Evolutionary conservation across 35 echinoderm and acorn worm genomes (phyloP), one percentile per base, ranked within the genome.

Genomic region (Antedon bifida): DNA sequence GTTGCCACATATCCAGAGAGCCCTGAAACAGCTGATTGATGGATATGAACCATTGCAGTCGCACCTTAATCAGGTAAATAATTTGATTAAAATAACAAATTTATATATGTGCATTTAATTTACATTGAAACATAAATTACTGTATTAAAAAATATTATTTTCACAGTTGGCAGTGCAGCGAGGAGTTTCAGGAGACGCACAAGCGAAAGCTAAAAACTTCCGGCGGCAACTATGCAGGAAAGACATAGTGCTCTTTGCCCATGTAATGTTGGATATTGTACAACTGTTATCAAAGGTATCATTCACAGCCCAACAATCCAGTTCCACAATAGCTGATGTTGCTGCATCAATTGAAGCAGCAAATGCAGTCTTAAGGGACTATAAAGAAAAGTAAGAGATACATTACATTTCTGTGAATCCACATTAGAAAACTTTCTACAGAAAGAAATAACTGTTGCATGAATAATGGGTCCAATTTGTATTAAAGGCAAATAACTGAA

Each of bases 1-100:
- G 89, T 35, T 87, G 19, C 89, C 85, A 19, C 89, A 91, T 77
- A 39, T 82, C 19, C 31, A 83, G 77, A 80, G 89, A 29, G 89
- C 89, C 14, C 0, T 86, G 78, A 39, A 75, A 19, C 51, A 91
- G 44, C 31, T 86, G 0, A 74, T 82, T 34, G 16, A 36, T 36
- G 79, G 78, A 30, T 91, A 91, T 30, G 55, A 77, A 46, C 74
- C 89, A 5, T 31, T 91, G 0, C 46, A 44, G 10, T 75, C 75
- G 32, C 83, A 88, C 81, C 74, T 82, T 9, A 26, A 38, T 31
- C 79, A 88, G 81, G 87, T 88, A 83, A 9, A 29, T 75, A n/a
- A n/a, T n/a, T n/a, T n/a, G n/a, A 32, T 32, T 75, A 75, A 75
- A 5, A 28, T 75, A 29, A 29, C 31, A 5, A 42, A 42, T 42